Evolutionary conservation across 1,140 invertebrate species (phyloP).

Genomic region (Sarcophaga bullata): DNA sequence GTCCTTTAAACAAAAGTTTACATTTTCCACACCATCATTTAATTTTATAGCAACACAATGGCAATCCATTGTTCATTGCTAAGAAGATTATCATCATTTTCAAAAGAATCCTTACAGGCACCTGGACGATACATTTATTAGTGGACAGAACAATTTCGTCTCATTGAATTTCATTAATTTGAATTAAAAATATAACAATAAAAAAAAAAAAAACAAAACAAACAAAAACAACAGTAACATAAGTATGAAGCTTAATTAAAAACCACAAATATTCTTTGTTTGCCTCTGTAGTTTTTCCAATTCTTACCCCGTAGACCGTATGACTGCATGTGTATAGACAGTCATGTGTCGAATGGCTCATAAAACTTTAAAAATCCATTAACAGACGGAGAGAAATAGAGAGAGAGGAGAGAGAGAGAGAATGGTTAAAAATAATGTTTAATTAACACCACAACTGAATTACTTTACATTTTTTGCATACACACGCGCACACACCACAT

Average conservation of each 20-base stretch:
- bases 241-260: neutral
- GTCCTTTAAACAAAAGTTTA: neutral
- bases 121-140: neutral
- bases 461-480: neutral
- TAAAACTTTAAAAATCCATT: conserved; percentile 19
- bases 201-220: neutral
- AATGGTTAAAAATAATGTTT: conserved; percentile 12
- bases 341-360: neutral
- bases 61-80: neutral
- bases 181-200: no score
- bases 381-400: neutral
- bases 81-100: no score
- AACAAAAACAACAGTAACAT: no score
- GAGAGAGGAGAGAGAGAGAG: neutral
- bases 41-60: neutral
- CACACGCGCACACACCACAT: neutral
- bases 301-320: neutral
- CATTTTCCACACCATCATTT: neutral
- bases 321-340: neutral
- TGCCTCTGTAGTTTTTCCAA: neutral
- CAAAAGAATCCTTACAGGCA: no score
- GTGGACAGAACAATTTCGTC: conserved; percentile 1
- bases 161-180: conserved; percentile 11
- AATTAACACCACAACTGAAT: conserved; percentile 2
- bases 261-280: conserved; percentile 18